Conservation (phyloP, 2,888 invertebrate species). For the Serripes groenlandicus region DNA sequence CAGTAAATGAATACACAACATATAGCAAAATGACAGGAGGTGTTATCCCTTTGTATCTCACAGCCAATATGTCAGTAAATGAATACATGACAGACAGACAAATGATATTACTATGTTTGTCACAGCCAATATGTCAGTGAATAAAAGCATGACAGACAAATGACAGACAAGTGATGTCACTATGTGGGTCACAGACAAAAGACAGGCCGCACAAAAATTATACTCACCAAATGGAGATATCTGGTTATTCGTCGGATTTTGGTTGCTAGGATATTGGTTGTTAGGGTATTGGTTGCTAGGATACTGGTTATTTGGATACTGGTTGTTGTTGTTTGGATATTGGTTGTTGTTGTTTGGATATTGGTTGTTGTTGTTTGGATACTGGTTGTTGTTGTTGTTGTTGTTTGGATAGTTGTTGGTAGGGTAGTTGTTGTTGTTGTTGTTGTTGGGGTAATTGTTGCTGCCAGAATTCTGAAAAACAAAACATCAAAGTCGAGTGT, state of each 20-base stretch:
- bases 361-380: slow-evolving; percentile 22
- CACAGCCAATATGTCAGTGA: too few species aligned
- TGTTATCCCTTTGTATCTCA: too few species aligned
- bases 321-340: not conserved
- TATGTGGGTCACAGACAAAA: too few species aligned
- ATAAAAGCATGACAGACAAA: too few species aligned
- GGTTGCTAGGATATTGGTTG: slow-evolving; percentile 26
- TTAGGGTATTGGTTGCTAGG: slow-evolving; percentile 2
- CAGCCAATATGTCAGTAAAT: too few species aligned
- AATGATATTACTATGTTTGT: too few species aligned
- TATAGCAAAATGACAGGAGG: too few species aligned
- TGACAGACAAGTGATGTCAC: too few species aligned
- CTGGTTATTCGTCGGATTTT: slow-evolving; percentile 6
- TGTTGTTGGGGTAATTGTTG: not conserved
- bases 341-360: slow-evolving; percentile 13
- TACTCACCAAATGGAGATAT: slow-evolving; percentile 9
- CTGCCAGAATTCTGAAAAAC: not conserved
- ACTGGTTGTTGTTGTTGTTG: slow-evolving; percentile 10
- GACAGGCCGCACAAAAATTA: not conserved
- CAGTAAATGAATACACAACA: too few species aligned
- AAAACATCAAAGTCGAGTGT: too few species aligned
- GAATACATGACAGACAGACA: too few species aligned
- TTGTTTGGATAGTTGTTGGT: slow-evolving; percentile 37
- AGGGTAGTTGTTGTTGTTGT: slow-evolving; percentile 35
- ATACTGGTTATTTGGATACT: slow-evolving; percentile 21